Evolutionary conservation across 2,888 invertebrate genomes (phyloP).

Genomic region (Heteromyza rotundicornis): DNA sequence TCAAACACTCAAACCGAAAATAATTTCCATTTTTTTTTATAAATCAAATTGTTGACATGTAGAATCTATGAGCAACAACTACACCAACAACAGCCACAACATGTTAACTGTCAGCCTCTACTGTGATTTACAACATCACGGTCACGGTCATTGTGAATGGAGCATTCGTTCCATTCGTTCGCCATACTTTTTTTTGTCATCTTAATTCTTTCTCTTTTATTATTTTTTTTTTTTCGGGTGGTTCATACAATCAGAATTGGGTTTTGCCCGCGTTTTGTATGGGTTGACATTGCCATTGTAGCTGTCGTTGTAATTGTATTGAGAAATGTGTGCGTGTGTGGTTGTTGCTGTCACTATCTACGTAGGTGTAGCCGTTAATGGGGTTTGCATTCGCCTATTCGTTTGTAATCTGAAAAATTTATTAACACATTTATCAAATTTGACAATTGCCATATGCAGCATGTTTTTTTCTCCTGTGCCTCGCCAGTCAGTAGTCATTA

Average conservation of each 20-base stretch:
- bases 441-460: conserved; percentile 37
- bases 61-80: neutral
- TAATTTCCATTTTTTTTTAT: neutral
- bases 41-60: neutral
- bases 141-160: conserved; percentile 42
- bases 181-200: neutral
- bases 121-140: conserved; percentile 49
- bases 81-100: conserved; percentile 14
- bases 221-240: too few relatives aligned
- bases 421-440: conserved; percentile 53
- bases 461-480: neutral
- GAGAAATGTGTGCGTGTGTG: neutral
- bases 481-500: neutral
- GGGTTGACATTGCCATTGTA: neutral
- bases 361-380: neutral
- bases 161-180: neutral
- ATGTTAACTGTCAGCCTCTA: conserved; percentile 36
- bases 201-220: neutral
- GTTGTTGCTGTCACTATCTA: neutral
- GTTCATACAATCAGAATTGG: too few relatives aligned
- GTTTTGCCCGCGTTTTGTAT: neutral
- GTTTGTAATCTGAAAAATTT: conserved; percentile 33
- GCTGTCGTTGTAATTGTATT: neutral
- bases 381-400: neutral
- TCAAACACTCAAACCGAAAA: neutral